A percentile compares a stretch with the other conserved stretches of the same genome.
These are phyloP conservation scores for Drosophila siamana DNA, from an alignment of 2,888 invertebrate genomes.

Conservation along the genomic window DNA sequence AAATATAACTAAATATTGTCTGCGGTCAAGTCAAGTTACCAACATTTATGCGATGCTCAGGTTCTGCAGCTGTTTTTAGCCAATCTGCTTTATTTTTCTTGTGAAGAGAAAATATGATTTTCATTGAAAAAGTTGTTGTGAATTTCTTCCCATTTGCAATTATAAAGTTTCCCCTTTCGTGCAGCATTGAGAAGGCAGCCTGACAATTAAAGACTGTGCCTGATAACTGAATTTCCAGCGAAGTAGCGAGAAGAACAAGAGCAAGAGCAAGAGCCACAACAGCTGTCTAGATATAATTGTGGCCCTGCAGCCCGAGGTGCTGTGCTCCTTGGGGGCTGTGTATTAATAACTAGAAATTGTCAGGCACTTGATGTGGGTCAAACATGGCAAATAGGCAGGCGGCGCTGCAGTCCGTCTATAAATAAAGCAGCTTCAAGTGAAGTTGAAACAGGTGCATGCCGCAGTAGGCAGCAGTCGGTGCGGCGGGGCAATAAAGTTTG, in stretches of 20 bases:
- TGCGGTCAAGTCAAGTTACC: neutral
- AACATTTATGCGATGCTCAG: neutral
- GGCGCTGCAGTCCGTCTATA: slow-evolving; percentile 46
- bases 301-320: slow-evolving; percentile 2
- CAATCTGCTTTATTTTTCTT: neutral
- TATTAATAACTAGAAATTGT: slow-evolving; percentile 77
- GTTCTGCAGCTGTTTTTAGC: slow-evolving; percentile 3
- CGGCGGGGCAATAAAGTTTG: slow-evolving; percentile 47
- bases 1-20: neutral
- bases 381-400: slow-evolving; percentile 58
- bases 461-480: neutral
- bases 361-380: slow-evolving; percentile 75
- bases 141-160: slow-evolving; percentile 17
- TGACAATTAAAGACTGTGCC: slow-evolving; percentile 58
- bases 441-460: slow-evolving; percentile 73
- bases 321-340: slow-evolving; percentile 22
- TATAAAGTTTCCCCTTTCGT: neutral
- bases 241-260: slow-evolving; percentile 25
- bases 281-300: slow-evolving; percentile 55
- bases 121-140: slow-evolving; percentile 2
- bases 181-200: neutral
- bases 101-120: too few relatives aligned
- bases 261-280: slow-evolving; percentile 48
- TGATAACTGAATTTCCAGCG: slow-evolving; percentile 74
- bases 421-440: slow-evolving; percentile 64